These are phyloP conservation scores for Copidosoma floridanum DNA, from an alignment of 1,140 invertebrate genomes.

Conservation along the genomic window DNA sequence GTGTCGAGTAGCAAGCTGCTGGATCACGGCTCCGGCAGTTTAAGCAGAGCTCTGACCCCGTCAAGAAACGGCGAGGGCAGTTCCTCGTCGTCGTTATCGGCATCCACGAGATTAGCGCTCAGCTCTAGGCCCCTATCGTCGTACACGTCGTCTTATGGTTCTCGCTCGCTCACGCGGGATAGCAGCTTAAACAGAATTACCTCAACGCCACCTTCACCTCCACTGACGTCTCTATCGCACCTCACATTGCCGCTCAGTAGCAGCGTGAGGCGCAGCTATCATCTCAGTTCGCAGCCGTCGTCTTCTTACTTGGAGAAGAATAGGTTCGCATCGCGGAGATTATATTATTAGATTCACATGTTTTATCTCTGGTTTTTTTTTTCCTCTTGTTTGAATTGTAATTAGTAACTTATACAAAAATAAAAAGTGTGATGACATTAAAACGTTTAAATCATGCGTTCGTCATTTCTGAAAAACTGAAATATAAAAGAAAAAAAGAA, in stretches of 20 bases:
- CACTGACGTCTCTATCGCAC: background rate
- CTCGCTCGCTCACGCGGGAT: no score
- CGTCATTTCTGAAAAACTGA: background rate
- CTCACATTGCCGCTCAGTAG: conserved; percentile 24
- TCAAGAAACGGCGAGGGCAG: background rate
- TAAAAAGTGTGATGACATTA: no score
- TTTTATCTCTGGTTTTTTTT: no score
- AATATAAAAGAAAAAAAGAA: no score
- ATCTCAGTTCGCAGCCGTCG: conserved; percentile 48
- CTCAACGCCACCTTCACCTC: conserved; percentile 18
- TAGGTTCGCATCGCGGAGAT: conserved; percentile 16
- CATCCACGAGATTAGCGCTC: no score
- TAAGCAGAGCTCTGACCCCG: conserved; percentile 30
- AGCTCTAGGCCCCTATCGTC: no score
- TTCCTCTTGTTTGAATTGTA: no score
- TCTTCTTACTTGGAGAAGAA: conserved; percentile 43
- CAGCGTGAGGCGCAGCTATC: conserved; percentile 33
- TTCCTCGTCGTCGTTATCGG: background rate
- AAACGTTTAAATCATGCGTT: no score
- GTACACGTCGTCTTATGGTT: no score
- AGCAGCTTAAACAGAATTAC: no score
- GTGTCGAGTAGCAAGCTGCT: conserved; percentile 8
- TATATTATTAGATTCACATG: no score
- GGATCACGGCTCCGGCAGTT: conserved; percentile 29
- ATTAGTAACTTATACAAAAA: no score